phyloP scores from a whole-genome alignment of 2,888 invertebrate genomes.

The Epistrophella euchroma region DNA sequence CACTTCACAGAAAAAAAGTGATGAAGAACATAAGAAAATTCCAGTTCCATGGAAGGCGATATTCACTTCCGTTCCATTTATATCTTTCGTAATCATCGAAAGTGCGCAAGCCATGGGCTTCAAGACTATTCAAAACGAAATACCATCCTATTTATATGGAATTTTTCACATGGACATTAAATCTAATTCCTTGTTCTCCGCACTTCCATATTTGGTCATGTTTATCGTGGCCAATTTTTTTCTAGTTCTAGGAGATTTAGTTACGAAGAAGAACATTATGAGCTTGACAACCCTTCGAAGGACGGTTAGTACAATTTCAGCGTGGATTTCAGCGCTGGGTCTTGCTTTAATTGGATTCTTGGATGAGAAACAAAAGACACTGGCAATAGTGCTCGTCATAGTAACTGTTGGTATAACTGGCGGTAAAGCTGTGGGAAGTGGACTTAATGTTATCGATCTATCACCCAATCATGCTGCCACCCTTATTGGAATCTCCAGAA shows the following conservation, averaged over 20 bases:
- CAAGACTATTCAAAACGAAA: conserved; percentile 88
- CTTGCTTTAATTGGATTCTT: conserved; percentile 85
- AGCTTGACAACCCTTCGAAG: conserved; percentile 80
- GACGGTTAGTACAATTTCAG: conserved; percentile 79
- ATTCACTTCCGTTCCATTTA: conserved; percentile 86
- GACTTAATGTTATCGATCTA: conserved; percentile 86
- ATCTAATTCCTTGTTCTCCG: conserved; percentile 84
- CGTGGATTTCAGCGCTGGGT: conserved; percentile 85
- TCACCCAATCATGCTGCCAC: conserved; percentile 88
- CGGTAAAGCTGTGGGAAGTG: conserved; percentile 81
- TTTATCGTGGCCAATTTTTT: conserved; percentile 84
- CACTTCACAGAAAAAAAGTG: conserved; percentile 81
- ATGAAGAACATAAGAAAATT: conserved; percentile 78
- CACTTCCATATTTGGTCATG: conserved; percentile 85
- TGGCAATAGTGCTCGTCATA: conserved; percentile 85
- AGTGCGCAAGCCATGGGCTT: conserved; percentile 89
- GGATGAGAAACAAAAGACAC: conserved; percentile 80
- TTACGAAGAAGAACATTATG: conserved; percentile 81
- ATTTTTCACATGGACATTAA: conserved; percentile 86
- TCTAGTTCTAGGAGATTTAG: conserved; percentile 83
- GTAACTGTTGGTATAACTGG: conserved; percentile 85
- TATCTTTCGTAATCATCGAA: conserved; percentile 85
- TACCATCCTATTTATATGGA: conserved; percentile 87
- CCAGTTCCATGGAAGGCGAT: conserved; percentile 87
- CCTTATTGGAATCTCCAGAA: conserved; percentile 88